phyloP scores from a whole-genome alignment of 2,797 vertebrate genomes.

The Sphenopsis melanotis region DNA sequence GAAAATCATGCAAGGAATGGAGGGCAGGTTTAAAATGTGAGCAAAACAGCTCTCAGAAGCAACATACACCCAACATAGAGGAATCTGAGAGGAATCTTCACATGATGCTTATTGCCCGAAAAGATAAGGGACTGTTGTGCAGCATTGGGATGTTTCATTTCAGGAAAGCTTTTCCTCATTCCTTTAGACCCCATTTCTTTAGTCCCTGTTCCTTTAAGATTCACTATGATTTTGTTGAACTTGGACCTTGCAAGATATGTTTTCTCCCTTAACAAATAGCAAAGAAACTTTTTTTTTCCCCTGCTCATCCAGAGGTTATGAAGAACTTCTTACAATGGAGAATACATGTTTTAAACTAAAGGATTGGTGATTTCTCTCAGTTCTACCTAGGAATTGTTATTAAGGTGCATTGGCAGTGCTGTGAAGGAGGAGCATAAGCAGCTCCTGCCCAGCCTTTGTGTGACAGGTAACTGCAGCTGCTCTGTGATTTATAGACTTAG shows the following conservation, averaged over 20 bases:
- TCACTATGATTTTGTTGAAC: background rate
- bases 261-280: background rate
- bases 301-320: background rate
- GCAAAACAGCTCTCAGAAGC: background rate
- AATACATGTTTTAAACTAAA: background rate
- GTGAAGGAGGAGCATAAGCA: background rate
- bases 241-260: background rate
- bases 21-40: background rate
- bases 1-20: background rate
- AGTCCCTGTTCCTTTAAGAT: background rate
- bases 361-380: background rate
- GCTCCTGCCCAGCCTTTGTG: background rate
- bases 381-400: background rate
- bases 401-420: background rate
- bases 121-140: background rate
- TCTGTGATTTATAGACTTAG: background rate
- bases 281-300: background rate
- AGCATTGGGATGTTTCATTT: background rate
- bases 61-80: fast-evolving
- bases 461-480: background rate
- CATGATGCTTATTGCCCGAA: background rate
- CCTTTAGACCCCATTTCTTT: background rate
- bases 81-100: background rate
- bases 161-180: background rate
- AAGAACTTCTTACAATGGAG: background rate